Evolutionary conservation across 2,113 vertebrate genomes (phyloP).

Genomic region (Solea senegalensis): DNA sequence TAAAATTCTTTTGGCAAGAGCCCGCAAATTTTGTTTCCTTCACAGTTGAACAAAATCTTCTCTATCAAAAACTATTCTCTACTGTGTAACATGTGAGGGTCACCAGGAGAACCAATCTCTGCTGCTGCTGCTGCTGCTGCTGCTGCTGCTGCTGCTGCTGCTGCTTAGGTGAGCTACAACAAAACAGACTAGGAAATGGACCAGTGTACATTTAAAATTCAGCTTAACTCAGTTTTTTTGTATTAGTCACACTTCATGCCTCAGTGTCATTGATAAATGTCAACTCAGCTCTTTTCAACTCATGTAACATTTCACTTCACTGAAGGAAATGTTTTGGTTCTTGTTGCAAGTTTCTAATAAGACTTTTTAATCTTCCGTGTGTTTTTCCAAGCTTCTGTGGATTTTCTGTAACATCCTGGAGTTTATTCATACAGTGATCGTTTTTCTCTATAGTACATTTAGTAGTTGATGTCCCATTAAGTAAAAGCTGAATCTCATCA

Average conservation of each 20-base stretch:
- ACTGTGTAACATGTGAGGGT: too few relatives aligned
- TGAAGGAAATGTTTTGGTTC: too few relatives aligned
- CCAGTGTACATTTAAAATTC: too few relatives aligned
- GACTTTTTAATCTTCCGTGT: slow-evolving; percentile 26
- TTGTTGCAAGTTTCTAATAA: slow-evolving; percentile 19
- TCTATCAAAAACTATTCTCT: too few relatives aligned
- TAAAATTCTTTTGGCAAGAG: background rate
- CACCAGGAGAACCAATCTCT: too few relatives aligned
- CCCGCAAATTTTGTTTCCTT: background rate
- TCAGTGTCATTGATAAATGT: too few relatives aligned
- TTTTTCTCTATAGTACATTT: background rate
- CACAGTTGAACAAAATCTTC: background rate
- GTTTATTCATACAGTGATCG: background rate
- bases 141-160: too few relatives aligned
- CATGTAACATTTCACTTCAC: slow-evolving; percentile 28
- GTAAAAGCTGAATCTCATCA: background rate
- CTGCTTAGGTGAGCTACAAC: too few relatives aligned
- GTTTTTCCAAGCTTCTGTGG: background rate
- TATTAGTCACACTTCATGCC: too few relatives aligned
- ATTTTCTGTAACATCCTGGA: background rate
- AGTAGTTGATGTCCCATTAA: background rate
- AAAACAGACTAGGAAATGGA: too few relatives aligned
- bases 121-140: too few relatives aligned
- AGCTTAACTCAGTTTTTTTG: too few relatives aligned
- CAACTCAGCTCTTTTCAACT: background rate